These are phyloP conservation scores for Axis porcinus DNA, from an alignment of 2,113 vertebrate species.

Conservation along the genomic window DNA sequence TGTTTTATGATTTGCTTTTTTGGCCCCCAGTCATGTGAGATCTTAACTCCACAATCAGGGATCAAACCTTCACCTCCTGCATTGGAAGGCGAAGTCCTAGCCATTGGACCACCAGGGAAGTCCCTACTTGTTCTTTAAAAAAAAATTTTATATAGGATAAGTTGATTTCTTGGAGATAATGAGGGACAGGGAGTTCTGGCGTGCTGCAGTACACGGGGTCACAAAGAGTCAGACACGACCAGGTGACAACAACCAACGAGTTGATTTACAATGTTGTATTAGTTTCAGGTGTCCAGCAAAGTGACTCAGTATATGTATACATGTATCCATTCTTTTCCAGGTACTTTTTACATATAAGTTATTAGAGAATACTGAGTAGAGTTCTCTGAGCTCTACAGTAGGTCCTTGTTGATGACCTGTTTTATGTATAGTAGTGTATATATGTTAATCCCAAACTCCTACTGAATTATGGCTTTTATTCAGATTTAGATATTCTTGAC, in stretches of 20 bases:
- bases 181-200: background rate
- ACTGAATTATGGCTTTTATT: background rate
- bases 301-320: background rate
- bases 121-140: background rate
- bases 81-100: background rate
- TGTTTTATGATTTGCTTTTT: background rate
- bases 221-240: background rate
- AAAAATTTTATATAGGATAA: background rate
- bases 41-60: background rate
- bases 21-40: background rate
- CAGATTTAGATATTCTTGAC: background rate
- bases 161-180: background rate
- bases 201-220: background rate
- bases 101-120: background rate
- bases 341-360: background rate
- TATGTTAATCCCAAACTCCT: background rate
- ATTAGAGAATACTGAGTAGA: background rate
- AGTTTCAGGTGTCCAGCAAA: background rate
- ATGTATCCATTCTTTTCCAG: background rate
- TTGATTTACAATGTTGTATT: background rate
- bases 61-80: background rate
- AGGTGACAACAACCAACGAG: background rate
- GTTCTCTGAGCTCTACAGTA: background rate
- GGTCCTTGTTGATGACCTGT: background rate
- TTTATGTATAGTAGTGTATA: background rate